These are phyloP conservation scores for Nesoenas mayeri DNA, from an alignment of 2,113 vertebrate genomes.

Conservation along the genomic window DNA sequence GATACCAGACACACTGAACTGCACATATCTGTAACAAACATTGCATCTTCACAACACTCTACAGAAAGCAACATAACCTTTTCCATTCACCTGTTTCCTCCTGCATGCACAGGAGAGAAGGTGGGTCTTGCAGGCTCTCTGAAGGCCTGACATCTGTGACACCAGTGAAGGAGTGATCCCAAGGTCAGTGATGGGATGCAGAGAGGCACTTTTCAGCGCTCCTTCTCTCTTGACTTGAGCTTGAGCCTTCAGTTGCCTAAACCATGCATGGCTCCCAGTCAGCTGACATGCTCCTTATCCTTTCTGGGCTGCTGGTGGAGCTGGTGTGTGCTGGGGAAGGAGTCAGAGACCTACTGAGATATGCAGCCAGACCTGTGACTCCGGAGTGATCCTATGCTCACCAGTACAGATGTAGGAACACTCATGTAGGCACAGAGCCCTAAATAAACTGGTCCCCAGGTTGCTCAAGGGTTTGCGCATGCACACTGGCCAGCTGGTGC, in stretches of 20 bases:
- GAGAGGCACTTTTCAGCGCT: not conserved
- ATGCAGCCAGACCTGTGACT: not conserved
- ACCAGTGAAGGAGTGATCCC: not conserved
- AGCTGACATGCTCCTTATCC: accelerated
- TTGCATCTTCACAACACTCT: not conserved
- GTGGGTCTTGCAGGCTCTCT: not conserved
- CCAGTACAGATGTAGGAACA: not conserved
- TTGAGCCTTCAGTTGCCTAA: not conserved
- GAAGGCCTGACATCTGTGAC: not conserved
- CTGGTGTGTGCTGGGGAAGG: accelerated
- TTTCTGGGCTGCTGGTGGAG: not conserved
- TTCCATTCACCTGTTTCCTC: not conserved
- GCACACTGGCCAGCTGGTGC: not conserved
- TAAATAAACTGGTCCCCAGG: not conserved
- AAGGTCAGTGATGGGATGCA: not conserved
- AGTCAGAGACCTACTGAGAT: not conserved
- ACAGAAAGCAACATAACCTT: not conserved
- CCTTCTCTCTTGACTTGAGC: not conserved
- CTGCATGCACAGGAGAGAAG: not conserved
- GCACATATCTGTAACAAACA: not conserved
- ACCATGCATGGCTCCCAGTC: not conserved
- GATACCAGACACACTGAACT: not conserved
- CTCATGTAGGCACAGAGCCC: not conserved
- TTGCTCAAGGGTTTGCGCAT: not conserved
- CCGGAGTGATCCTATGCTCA: not conserved